phyloP scores from a whole-genome alignment of 2,113 vertebrate species.

The Probosciger aterrimus region DNA sequence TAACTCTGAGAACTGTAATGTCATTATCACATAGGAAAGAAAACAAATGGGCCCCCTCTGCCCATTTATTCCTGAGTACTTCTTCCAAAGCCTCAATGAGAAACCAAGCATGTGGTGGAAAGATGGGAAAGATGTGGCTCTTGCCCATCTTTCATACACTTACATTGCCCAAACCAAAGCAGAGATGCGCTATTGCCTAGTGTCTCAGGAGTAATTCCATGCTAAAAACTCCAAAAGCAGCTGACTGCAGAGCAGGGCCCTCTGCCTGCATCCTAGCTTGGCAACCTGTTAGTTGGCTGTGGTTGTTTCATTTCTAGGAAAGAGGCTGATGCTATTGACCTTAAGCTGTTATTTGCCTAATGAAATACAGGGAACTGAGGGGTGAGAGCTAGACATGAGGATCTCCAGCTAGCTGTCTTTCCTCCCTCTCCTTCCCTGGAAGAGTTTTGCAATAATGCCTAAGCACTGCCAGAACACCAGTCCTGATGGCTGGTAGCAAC shows the following conservation, averaged over 20 bases:
- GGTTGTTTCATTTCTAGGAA: conserved; percentile 49
- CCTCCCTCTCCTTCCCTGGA: not conserved
- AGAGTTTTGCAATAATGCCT: not conserved
- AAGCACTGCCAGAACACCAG: accelerated
- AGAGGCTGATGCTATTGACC: conserved; percentile 35
- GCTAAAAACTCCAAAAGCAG: not conserved
- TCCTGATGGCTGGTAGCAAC: not conserved
- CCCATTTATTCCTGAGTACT: not conserved
- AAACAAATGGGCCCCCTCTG: not conserved
- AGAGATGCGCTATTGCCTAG: not conserved
- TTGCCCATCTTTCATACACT: not conserved
- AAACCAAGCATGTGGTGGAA: not conserved
- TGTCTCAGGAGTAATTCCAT: not conserved
- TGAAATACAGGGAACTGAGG: conserved; percentile 17
- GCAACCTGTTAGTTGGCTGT: not conserved
- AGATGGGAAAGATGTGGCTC: not conserved
- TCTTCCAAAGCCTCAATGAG: not conserved
- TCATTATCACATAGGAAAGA: not conserved
- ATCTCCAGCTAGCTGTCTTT: not conserved
- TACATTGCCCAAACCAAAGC: not conserved
- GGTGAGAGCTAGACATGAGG: not conserved
- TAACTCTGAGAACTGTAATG: not conserved
- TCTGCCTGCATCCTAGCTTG: not conserved
- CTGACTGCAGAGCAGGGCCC: not conserved
- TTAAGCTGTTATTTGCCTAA: conserved; percentile 28